A percentile compares a stretch with the other conserved stretches of the same genome.
These are phyloP conservation scores for Hestina assimilis DNA, from an alignment of 1,140 invertebrate species.

Conservation along the genomic window DNA sequence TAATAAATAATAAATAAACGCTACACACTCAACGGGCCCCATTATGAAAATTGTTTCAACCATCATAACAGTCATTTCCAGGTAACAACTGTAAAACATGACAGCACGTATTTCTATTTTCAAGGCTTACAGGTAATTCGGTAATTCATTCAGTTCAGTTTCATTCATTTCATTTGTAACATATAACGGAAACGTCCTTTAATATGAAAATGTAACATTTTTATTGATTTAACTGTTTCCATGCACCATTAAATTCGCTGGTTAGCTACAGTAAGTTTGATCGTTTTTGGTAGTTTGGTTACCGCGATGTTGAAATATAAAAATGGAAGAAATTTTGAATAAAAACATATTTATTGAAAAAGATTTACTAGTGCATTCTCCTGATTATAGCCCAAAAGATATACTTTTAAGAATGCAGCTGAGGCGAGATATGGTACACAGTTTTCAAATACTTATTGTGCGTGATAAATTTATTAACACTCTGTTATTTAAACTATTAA, in stretches of 20 bases:
- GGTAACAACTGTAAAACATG: too few species aligned
- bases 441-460: background rate
- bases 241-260: constrained; percentile 13
- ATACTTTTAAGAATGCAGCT: constrained; percentile 35
- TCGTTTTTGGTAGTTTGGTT: background rate
- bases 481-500: background rate
- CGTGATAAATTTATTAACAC: background rate
- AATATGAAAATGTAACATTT: background rate
- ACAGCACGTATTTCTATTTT: too few species aligned
- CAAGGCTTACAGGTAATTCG: too few species aligned
- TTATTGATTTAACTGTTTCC: constrained; percentile 23
- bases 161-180: too few species aligned
- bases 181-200: too few species aligned
- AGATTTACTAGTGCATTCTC: constrained; percentile 34
- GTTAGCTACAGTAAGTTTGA: background rate
- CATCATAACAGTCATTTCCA: too few species aligned
- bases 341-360: constrained; percentile 38
- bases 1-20: too few species aligned
- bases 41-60: too few species aligned
- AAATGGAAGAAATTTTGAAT: constrained; percentile 45
- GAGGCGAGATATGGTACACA: constrained; percentile 34
- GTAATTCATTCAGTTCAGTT: too few species aligned
- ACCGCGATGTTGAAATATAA: background rate
- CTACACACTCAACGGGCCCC: too few species aligned
- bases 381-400: constrained; percentile 39